Evolutionary conservation across 2,113 vertebrate genomes (phyloP).

Genomic region (Malurus alboscapulatus): DNA sequence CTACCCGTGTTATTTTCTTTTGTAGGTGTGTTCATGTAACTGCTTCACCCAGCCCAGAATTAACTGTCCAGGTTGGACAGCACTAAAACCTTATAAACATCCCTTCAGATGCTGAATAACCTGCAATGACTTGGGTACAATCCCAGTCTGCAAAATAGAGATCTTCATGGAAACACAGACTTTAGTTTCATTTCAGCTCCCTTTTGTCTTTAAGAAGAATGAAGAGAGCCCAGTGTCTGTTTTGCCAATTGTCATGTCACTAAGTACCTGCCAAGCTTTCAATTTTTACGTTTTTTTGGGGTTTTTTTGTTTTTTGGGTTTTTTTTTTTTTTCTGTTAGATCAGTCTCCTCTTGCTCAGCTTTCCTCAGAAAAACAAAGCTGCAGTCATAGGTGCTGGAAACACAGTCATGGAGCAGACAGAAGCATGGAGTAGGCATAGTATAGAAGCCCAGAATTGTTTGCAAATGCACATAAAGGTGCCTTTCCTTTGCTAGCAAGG

Average conservation of each 20-base stretch:
- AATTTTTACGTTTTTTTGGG: background rate
- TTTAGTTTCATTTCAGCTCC: background rate
- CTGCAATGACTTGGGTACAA: background rate
- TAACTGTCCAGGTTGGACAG: background rate
- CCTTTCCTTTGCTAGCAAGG: background rate
- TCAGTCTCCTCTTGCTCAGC: background rate
- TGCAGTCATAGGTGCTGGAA: background rate
- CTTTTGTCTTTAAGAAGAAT: background rate
- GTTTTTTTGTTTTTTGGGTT: background rate
- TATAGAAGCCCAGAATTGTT: background rate
- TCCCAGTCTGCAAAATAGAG: background rate
- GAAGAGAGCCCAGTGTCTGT: background rate
- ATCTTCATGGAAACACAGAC: background rate
- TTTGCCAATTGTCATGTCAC: background rate
- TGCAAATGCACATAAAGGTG: background rate
- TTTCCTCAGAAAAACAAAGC: background rate
- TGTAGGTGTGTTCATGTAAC: accelerated
- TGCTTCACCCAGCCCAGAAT: background rate
- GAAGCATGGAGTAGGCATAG: background rate
- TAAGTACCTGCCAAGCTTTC: background rate
- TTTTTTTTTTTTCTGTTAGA: background rate
- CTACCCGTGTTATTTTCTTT: accelerated
- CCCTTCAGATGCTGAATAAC: background rate
- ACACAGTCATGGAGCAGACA: background rate
- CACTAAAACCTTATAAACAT: background rate